Evolutionary conservation across 2,113 vertebrate species (phyloP).

Genomic region (Sminthopsis crassicaudata): DNA sequence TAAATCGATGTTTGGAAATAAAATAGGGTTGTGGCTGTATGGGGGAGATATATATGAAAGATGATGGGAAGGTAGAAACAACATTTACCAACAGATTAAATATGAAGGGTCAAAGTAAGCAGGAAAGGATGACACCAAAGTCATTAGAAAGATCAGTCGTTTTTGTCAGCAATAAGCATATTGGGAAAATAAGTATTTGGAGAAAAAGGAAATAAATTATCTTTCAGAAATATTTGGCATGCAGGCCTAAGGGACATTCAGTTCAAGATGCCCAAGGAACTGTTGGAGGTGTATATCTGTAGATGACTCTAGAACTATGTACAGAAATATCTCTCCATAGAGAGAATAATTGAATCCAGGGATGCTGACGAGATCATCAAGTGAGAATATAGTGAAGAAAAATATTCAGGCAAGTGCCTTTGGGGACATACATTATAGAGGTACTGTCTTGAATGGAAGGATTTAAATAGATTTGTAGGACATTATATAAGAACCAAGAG

Average conservation of each 20-base stretch:
- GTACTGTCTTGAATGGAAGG: neutral
- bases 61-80: neutral
- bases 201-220: neutral
- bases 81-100: neutral
- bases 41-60: neutral
- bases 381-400: conserved; percentile 1
- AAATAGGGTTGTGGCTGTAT: neutral
- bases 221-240: neutral
- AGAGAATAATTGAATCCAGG: neutral
- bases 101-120: neutral
- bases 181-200: neutral
- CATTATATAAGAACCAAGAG: neutral
- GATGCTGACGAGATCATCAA: neutral
- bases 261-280: neutral
- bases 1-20: neutral
- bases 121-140: neutral
- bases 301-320: neutral
- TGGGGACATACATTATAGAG: neutral
- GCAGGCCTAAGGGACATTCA: neutral
- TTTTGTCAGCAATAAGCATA: neutral
- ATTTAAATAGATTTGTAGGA: neutral
- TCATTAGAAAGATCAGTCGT: neutral
- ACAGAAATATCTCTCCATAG: conserved; percentile 31
- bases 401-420: neutral
- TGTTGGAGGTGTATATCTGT: neutral